A percentile compares a stretch with the other conserved stretches of the same genome.
Evolutionary conservation across 1,140 invertebrate species (phyloP).

Genomic region (Drosophila bocki): DNA sequence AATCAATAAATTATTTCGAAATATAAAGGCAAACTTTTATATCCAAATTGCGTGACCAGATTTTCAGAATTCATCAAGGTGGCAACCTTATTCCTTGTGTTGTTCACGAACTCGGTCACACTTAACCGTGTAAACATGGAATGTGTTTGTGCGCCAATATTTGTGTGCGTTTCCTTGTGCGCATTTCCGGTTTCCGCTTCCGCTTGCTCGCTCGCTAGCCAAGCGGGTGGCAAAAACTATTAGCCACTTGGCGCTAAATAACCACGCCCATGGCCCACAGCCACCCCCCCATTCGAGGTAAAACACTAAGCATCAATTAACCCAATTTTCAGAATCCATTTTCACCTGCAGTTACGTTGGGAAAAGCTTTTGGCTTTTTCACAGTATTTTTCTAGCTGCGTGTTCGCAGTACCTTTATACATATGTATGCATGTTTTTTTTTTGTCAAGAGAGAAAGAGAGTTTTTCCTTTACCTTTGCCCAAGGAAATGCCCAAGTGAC

Average conservation of each 20-base stretch:
- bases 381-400: conserved; percentile 56
- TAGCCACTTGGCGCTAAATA: conserved; percentile 81
- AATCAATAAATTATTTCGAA: too few relatives aligned
- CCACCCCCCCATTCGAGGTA: conserved; percentile 17
- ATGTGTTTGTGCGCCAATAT: conserved; percentile 37
- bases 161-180: conserved; percentile 73
- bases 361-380: conserved; percentile 47
- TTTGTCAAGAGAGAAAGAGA: not conserved
- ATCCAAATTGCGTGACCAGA: not conserved
- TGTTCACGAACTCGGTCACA: conserved; percentile 1
- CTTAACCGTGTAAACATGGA: conserved; percentile 12
- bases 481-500: conserved; percentile 45
- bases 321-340: conserved; percentile 84
- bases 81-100: not conserved
- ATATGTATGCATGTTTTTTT: conserved; percentile 34
- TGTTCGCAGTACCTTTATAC: conserved; percentile 26
- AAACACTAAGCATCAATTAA: conserved; percentile 83
- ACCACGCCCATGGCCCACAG: conserved; percentile 56
- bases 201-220: conserved; percentile 23
- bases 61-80: not conserved
- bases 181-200: conserved; percentile 78
- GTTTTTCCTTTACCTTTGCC: conserved; percentile 22
- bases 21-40: too few relatives aligned
- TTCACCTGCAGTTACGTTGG: conserved; percentile 67
- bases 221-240: conserved; percentile 68